phyloP scores from a whole-genome alignment of 2,113 vertebrate genomes.

The Neomonachus schauinslandi region DNA sequence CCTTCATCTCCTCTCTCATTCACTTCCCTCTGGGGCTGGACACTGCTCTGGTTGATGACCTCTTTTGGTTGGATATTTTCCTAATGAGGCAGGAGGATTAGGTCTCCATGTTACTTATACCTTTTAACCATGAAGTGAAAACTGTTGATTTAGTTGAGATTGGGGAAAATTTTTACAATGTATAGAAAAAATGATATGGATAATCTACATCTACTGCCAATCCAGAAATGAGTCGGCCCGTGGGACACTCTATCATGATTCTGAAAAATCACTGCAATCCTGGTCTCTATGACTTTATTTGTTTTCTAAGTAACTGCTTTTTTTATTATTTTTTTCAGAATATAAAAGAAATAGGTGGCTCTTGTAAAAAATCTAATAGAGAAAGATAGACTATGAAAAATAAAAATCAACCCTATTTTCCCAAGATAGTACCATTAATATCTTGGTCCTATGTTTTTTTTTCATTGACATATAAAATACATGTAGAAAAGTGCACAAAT shows the following conservation, averaged over 20 bases:
- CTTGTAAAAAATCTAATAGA: not conserved
- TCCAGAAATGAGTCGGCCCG: not conserved
- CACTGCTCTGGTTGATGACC: conserved; percentile 73
- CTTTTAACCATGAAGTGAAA: conserved; percentile 65
- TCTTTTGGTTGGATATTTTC: conserved; percentile 77
- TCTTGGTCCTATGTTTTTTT: not conserved
- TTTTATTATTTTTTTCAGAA: not conserved
- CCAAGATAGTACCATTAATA: not conserved
- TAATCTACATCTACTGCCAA: not conserved
- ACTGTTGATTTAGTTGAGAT: conserved; percentile 61
- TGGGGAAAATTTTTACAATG: conserved; percentile 27
- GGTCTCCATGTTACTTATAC: conserved; percentile 67
- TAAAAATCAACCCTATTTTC: not conserved
- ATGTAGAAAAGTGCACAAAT: not conserved
- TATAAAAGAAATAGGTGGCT: conserved; percentile 6
- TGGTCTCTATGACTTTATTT: conserved; percentile 1
- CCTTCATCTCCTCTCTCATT: conserved; percentile 72
- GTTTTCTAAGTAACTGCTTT: not conserved
- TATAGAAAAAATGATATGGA: not conserved
- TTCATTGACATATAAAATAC: not conserved
- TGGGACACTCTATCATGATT: not conserved
- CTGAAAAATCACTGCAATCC: not conserved
- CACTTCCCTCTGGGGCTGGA: conserved; percentile 78
- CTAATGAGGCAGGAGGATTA: conserved; percentile 84
- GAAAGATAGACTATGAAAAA: not conserved